A percentile compares a stretch with the other conserved stretches of the same genome.
phyloP scores from a whole-genome alignment of 2,113 vertebrate genomes.

The Gila orcuttii region DNA sequence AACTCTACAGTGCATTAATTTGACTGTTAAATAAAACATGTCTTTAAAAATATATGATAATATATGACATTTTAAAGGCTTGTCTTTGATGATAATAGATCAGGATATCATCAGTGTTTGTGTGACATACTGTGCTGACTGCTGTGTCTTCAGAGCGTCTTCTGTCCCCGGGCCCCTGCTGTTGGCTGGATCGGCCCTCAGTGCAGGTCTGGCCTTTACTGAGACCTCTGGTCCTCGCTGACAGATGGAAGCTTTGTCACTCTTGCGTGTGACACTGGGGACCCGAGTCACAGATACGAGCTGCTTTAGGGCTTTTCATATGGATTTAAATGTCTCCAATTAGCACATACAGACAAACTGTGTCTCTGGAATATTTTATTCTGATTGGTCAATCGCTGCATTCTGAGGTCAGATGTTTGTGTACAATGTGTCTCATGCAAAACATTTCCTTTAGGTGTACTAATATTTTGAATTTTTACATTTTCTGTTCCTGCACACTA shows the following conservation, averaged over 20 bases:
- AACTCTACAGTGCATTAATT: background rate
- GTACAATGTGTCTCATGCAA: background rate
- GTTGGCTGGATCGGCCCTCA: conserved; percentile 17
- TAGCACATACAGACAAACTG: conserved; percentile 3
- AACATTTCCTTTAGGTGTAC: background rate
- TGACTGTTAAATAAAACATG: background rate
- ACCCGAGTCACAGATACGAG: conserved; percentile 6
- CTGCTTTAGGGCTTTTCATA: conserved; percentile 14
- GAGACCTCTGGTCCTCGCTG: conserved; percentile 36
- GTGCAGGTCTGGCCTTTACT: background rate
- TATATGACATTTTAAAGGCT: background rate
- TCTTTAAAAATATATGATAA: too few relatives aligned
- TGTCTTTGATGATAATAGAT: background rate
- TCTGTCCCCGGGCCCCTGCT: conserved; percentile 20
- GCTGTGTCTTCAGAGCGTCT: background rate
- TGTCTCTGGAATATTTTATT: background rate
- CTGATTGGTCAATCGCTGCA: background rate
- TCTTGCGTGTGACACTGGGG: conserved; percentile 29
- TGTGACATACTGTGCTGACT: background rate
- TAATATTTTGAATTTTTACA: too few relatives aligned
- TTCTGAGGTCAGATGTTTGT: background rate
- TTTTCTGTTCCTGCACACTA: too few relatives aligned
- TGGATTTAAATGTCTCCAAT: conserved; percentile 32
- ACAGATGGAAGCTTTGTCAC: conserved; percentile 57
- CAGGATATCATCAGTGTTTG: background rate